phyloP scores from a whole-genome alignment of 2,113 vertebrate species.

The Dipodomys spectabilis region DNA sequence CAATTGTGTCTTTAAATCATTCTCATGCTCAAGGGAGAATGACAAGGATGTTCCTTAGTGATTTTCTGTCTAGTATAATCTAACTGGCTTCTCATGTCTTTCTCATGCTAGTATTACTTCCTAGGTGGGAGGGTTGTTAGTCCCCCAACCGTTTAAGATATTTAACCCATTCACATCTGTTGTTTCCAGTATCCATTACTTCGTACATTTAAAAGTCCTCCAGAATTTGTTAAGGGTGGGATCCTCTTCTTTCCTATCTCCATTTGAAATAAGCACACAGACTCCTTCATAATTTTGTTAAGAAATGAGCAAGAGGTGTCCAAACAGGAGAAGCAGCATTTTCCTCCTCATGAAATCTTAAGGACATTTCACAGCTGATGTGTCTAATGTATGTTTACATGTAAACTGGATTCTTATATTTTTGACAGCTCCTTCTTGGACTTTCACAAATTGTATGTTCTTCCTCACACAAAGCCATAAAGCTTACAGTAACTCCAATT shows the following conservation, averaged over 20 bases:
- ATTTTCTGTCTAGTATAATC: neutral
- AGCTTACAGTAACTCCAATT: neutral
- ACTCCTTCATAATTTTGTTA: neutral
- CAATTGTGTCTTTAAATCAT: slow-evolving; percentile 42
- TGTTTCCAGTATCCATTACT: slow-evolving; percentile 2
- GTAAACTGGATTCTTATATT: slow-evolving; percentile 30
- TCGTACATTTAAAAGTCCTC: slow-evolving; percentile 23
- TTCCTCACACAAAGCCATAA: neutral
- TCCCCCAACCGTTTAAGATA: neutral
- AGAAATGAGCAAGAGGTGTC: neutral
- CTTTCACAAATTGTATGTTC: slow-evolving; percentile 33
- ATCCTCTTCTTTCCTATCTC: neutral
- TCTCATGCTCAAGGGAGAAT: slow-evolving; percentile 9
- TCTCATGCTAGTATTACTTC: neutral
- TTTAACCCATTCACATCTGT: slow-evolving; percentile 1
- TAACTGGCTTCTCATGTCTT: neutral
- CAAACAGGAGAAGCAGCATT: neutral
- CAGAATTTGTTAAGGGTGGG: neutral
- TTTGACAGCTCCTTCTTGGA: neutral
- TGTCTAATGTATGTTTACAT: neutral
- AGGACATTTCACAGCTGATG: neutral
- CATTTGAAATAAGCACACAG: slow-evolving; percentile 7
- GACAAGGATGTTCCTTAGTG: neutral
- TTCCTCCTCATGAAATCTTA: neutral
- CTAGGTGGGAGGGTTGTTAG: neutral